Evolutionary conservation across 2,113 vertebrate species (phyloP).

Genomic region (Ammodytes marinus): DNA sequence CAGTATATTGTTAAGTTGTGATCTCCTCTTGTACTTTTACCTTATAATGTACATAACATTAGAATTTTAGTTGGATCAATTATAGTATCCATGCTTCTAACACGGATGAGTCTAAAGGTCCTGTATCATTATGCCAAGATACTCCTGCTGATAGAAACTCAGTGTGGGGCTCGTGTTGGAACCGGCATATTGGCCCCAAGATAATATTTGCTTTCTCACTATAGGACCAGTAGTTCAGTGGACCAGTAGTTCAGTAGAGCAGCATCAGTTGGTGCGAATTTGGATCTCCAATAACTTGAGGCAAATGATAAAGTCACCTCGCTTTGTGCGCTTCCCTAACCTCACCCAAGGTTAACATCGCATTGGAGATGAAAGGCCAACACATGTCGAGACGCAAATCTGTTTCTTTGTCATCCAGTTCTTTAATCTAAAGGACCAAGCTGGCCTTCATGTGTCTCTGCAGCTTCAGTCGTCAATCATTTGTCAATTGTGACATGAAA

Average conservation of each 20-base stretch:
- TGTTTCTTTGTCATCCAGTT: conserved; percentile 42
- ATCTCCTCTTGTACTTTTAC: conserved; percentile 4
- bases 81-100: not conserved
- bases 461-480: conserved; percentile 69
- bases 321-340: not conserved
- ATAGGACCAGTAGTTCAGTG: conserved; percentile 4
- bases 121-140: conserved; percentile 6
- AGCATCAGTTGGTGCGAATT: conserved; percentile 2
- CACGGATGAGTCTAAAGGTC: conserved; percentile 3
- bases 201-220: conserved; percentile 27
- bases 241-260: not conserved
- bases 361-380: conserved; percentile 41
- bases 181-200: conserved; percentile 20
- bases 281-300: conserved; percentile 4
- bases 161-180: conserved; percentile 1
- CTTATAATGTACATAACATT: not conserved
- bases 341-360: conserved; percentile 6
- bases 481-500: conserved; percentile 61
- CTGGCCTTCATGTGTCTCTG: conserved; percentile 62
- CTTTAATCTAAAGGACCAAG: conserved; percentile 62
- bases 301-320: conserved; percentile 19
- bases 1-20: not conserved
- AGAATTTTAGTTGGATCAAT: not conserved
- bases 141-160: conserved; percentile 31
- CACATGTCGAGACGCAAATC: conserved; percentile 59